These are phyloP conservation scores for Hystrix cristata DNA, from an alignment of 2,113 vertebrate species.

Conservation along the genomic window DNA sequence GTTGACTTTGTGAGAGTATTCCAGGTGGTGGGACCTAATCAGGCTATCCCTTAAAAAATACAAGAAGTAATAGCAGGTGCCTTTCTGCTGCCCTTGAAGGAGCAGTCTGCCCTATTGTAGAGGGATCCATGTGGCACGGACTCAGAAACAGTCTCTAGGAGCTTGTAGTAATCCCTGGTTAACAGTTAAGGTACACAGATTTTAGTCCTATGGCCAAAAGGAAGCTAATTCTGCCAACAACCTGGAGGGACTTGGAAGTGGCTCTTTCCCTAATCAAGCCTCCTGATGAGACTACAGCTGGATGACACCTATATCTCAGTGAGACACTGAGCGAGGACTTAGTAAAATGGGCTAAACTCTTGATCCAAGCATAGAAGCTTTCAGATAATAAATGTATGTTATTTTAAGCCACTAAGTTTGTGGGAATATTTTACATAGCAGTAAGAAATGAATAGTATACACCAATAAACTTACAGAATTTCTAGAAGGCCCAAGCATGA, in stretches of 20 bases:
- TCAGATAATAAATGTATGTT: neutral
- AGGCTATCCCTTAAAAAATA: slow-evolving; percentile 9
- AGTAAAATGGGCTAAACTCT: neutral
- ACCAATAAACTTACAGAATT: neutral
- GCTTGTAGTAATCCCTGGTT: neutral
- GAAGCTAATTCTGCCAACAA: neutral
- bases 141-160: neutral
- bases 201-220: neutral
- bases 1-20: slow-evolving; percentile 4
- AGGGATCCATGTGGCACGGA: neutral
- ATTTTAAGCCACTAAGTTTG: neutral
- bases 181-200: neutral
- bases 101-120: neutral
- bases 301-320: neutral
- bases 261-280: neutral
- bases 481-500: neutral
- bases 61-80: neutral
- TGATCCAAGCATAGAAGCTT: neutral
- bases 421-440: neutral
- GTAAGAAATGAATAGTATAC: neutral
- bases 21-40: neutral
- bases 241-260: neutral
- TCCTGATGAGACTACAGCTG: neutral
- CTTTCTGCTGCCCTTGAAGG: slow-evolving; percentile 6
- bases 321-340: neutral